Evolutionary conservation across 1,140 invertebrate genomes (phyloP).

Genomic region (Ctenoplectra terminalis): DNA sequence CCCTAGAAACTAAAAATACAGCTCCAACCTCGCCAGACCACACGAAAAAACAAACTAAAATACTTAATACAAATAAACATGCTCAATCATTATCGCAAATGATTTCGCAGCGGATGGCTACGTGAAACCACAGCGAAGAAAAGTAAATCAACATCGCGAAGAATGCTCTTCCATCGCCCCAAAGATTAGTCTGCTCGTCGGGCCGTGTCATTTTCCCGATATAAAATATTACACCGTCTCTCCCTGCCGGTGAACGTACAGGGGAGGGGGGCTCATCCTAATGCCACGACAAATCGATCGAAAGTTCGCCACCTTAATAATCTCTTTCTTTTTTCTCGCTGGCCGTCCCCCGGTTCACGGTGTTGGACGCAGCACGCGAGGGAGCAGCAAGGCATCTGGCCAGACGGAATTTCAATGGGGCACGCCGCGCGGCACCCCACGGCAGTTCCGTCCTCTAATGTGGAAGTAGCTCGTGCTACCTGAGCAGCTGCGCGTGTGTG

Average conservation of each 20-base stretch:
- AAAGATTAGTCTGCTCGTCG: background rate
- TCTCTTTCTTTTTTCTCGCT: conserved; percentile 56
- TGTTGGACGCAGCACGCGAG: conserved; percentile 37
- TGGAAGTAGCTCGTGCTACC: conserved; percentile 81
- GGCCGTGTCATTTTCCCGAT: background rate
- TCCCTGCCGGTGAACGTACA: too few relatives aligned
- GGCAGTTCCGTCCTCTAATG: conserved; percentile 74
- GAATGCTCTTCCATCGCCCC: background rate
- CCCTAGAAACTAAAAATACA: too few relatives aligned
- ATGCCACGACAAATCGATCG: conserved; percentile 64
- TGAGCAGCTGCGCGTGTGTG: conserved; percentile 79
- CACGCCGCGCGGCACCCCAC: conserved; percentile 56
- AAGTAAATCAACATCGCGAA: too few relatives aligned
- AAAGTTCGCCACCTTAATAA: conserved; percentile 67
- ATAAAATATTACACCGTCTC: conserved; percentile 25
- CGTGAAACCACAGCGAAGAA: too few relatives aligned
- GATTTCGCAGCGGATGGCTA: too few relatives aligned
- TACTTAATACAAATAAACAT: too few relatives aligned
- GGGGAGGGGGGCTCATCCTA: conserved; percentile 38
- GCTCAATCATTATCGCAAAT: too few relatives aligned
- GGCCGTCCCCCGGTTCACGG: conserved; percentile 35
- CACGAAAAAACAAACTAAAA: too few relatives aligned
- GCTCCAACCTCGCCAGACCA: too few relatives aligned
- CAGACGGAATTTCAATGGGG: conserved; percentile 75
- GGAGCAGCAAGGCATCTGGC: conserved; percentile 73